These are phyloP conservation scores for Electrona antarctica DNA, from an alignment of 2,113 vertebrate genomes.

Conservation along the genomic window DNA sequence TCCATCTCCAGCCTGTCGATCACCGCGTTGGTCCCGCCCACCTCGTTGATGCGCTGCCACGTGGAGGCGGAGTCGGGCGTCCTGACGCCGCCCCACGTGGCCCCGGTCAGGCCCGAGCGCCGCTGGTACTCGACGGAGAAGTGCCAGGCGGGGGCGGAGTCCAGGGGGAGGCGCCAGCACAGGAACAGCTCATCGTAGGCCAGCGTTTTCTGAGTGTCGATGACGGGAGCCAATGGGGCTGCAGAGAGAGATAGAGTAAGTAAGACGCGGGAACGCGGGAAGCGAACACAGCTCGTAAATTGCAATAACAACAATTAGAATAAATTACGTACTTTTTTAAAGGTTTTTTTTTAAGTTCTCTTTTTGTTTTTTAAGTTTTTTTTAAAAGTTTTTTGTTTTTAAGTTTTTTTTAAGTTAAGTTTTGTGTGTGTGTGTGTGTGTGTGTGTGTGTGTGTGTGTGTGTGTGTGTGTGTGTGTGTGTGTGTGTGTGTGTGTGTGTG, in stretches of 20 bases:
- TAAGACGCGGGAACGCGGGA: too few species aligned
- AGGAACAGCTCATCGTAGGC: slow-evolving; percentile 96
- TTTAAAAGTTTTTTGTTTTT: too few species aligned
- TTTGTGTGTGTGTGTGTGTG: too few species aligned
- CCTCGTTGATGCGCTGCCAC: slow-evolving; percentile 91
- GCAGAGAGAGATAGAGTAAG: slow-evolving; percentile 19
- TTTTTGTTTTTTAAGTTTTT: too few species aligned
- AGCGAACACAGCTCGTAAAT: too few species aligned
- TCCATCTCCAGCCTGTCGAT: slow-evolving; percentile 90
- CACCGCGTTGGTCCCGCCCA: slow-evolving; percentile 88
- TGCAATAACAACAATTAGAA: too few species aligned
- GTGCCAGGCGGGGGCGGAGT: slow-evolving; percentile 94
- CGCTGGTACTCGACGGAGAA: slow-evolving; percentile 93
- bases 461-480: too few species aligned
- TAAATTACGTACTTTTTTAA: too few species aligned
- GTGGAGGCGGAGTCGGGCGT: slow-evolving; percentile 80
- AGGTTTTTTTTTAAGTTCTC: too few species aligned
- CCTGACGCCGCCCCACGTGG: slow-evolving; percentile 85
- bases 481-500: too few species aligned
- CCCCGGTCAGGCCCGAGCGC: slow-evolving; percentile 78
- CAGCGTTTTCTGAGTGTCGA: slow-evolving; percentile 95
- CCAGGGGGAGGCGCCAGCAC: slow-evolving; percentile 94
- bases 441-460: too few species aligned
- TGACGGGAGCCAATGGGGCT: slow-evolving; percentile 93
- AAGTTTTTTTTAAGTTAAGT: too few species aligned